Conservation (phyloP, 2,113 vertebrate genomes). For the Myanophis thanlyinensis region DNA sequence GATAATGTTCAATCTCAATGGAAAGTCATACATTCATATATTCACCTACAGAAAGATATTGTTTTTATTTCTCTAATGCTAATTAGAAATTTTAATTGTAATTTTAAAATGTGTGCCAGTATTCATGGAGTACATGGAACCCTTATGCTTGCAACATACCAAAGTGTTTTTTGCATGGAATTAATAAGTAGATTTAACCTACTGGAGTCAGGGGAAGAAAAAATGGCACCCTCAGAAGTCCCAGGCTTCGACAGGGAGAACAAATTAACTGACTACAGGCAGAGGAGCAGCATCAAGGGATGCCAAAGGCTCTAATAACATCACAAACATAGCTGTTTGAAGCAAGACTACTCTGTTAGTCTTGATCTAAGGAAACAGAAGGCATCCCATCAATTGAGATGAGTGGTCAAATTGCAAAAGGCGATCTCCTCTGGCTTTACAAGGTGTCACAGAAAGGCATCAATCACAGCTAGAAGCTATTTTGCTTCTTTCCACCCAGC, state of each 20-base stretch:
- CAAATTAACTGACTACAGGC: background rate
- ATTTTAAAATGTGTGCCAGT: conserved; percentile 64
- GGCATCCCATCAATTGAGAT: background rate
- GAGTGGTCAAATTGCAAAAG: background rate
- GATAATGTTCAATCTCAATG: background rate
- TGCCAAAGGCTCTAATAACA: background rate
- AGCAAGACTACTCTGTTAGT: background rate
- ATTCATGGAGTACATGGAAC: conserved; percentile 63
- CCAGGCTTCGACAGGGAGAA: background rate
- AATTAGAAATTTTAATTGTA: conserved; percentile 42
- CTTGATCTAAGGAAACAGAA: background rate
- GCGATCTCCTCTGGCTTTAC: fast-evolving
- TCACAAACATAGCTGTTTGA: background rate
- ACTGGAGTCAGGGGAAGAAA: conserved; percentile 32
- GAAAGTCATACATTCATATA: background rate
- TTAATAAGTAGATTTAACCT: conserved; percentile 24
- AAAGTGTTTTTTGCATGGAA: background rate
- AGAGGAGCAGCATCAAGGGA: background rate
- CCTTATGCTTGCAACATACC: conserved; percentile 23
- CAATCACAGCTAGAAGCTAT: background rate
- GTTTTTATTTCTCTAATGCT: background rate
- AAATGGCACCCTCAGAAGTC: conserved; percentile 34
- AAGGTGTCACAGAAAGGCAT: background rate
- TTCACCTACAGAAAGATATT: background rate
- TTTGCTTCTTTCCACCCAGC: background rate